Conservation (phyloP, 64 coral and sea anemone species). For the Dendronephthya gigantea region DNA sequence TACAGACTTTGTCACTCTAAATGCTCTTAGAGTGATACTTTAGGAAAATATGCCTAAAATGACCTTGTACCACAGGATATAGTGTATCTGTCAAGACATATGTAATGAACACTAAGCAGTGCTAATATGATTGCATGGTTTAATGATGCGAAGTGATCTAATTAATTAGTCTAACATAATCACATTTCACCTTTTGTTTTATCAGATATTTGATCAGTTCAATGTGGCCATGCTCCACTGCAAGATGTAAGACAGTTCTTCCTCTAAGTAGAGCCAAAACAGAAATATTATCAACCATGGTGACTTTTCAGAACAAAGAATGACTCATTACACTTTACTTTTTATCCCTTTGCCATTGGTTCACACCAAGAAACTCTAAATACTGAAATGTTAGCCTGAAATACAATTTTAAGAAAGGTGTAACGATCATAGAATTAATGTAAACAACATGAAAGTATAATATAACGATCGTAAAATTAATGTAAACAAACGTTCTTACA, state of each 20-base stretch:
- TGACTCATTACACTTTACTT: constrained; percentile 16
- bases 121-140: no score
- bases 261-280: constrained; percentile 40
- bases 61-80: no score
- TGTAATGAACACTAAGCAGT: no score
- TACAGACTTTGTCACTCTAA: no score
- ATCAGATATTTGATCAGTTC: constrained; percentile 61
- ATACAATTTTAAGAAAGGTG: background rate
- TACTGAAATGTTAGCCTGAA: constrained; percentile 62
- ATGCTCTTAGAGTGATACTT: no score
- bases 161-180: no score
- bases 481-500: constrained; percentile 46
- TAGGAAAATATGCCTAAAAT: no score
- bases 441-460: background rate
- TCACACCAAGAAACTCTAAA: constrained; percentile 44
- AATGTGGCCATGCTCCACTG: constrained; percentile 63
- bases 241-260: constrained; percentile 63
- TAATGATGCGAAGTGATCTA: no score
- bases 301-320: background rate
- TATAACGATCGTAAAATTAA: background rate
- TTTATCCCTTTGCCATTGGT: constrained; percentile 54
- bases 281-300: background rate
- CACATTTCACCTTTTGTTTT: constrained; percentile 57
- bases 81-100: no score
- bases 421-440: background rate